phyloP scores from a whole-genome alignment of 2,888 invertebrate genomes.

The Drosophila neonasuta region DNA sequence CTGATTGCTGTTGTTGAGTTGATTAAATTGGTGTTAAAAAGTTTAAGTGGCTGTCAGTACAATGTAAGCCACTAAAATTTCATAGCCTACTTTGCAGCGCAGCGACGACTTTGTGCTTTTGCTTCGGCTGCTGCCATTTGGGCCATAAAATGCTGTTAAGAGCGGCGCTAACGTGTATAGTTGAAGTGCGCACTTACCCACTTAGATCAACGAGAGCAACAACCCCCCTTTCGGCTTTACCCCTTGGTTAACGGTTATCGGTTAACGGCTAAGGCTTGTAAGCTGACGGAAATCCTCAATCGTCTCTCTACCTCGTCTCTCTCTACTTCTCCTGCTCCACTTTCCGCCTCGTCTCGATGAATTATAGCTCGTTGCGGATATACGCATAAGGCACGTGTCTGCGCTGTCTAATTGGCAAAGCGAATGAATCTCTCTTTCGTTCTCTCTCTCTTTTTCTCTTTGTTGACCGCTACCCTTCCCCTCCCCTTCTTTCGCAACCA shows the following conservation, averaged over 20 bases:
- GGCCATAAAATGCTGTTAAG: conserved; percentile 54
- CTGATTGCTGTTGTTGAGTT: conserved; percentile 51
- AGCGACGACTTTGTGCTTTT: not conserved
- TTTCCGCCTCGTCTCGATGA: conserved; percentile 42
- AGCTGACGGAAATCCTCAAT: conserved; percentile 73
- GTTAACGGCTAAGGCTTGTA: conserved; percentile 70
- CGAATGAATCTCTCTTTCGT: conserved; percentile 55
- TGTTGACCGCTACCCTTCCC: conserved; percentile 45
- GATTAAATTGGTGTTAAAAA: conserved; percentile 75
- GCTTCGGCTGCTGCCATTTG: conserved; percentile 16
- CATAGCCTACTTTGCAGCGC: conserved; percentile 64
- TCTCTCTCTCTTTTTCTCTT: not conserved
- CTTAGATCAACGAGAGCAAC: conserved; percentile 24
- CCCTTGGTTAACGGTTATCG: conserved; percentile 52
- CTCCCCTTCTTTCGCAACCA: not conserved
- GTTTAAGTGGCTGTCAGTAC: conserved; percentile 68
- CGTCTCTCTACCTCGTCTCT: conserved; percentile 16
- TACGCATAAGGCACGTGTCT: conserved; percentile 75
- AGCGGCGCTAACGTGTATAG: conserved; percentile 67
- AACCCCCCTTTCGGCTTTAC: conserved; percentile 4
- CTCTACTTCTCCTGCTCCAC: not conserved
- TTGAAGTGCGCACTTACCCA: conserved; percentile 71
- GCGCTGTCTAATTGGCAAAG: conserved; percentile 72
- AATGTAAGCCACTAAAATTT: conserved; percentile 69
- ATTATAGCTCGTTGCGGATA: conserved; percentile 68